phyloP scores from a whole-genome alignment of 2,888 invertebrate species.

The Drosophila borborema region DNA sequence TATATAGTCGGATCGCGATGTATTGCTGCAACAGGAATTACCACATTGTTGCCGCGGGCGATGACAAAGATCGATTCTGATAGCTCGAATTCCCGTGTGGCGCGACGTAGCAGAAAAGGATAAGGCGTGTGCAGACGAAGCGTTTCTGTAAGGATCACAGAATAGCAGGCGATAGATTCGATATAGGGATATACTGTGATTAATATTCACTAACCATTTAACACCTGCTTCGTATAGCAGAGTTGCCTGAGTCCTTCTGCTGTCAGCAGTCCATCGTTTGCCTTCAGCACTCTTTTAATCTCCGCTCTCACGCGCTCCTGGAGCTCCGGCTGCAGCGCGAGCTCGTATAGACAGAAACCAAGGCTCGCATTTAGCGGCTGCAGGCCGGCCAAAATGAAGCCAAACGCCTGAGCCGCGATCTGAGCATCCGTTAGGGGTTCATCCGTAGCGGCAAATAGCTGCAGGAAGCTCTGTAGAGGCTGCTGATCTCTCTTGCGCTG shows the following conservation, averaged over 20 bases:
- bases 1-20: conserved; percentile 86
- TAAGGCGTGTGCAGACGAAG: conserved; percentile 86
- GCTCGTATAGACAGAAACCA: conserved; percentile 85
- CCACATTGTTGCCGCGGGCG: conserved; percentile 71
- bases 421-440: conserved; percentile 65
- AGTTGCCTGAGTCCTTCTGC: conserved; percentile 72
- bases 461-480: conserved; percentile 86
- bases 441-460: conserved; percentile 85
- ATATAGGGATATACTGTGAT: too few relatives aligned
- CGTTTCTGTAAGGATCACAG: conserved; percentile 82
- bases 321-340: conserved; percentile 79
- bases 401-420: conserved; percentile 83
- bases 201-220: conserved; percentile 71
- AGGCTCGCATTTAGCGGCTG: conserved; percentile 88
- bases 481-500: conserved; percentile 62
- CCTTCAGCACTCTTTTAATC: conserved; percentile 56
- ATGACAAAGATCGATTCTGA: conserved; percentile 78
- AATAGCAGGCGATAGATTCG: background rate
- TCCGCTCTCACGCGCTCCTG: conserved; percentile 71
- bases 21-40: conserved; percentile 85
- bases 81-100: conserved; percentile 77
- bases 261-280: conserved; percentile 67
- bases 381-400: conserved; percentile 86
- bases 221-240: conserved; percentile 75
- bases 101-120: conserved; percentile 75